Evolutionary conservation across 1,140 invertebrate species (phyloP).

Genomic region (Elysia chlorotica): DNA sequence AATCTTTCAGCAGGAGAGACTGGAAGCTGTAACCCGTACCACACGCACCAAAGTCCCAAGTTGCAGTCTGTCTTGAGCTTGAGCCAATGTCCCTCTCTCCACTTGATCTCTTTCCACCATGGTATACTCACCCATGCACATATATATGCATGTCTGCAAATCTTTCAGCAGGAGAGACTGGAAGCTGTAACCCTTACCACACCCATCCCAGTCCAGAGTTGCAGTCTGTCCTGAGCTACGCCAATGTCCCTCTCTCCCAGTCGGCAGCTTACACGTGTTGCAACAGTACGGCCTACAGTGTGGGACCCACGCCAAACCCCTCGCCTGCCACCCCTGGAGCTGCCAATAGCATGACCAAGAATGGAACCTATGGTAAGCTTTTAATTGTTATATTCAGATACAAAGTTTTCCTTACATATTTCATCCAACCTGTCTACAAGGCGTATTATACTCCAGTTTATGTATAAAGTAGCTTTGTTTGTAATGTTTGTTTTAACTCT

Average conservation of each 20-base stretch:
- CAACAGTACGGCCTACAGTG: slow-evolving; percentile 18
- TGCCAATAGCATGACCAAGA: not conserved
- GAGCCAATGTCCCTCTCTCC: no score
- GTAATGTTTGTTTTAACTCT: no score
- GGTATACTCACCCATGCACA: no score
- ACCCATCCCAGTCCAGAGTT: slow-evolving; percentile 22
- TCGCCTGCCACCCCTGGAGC: not conserved
- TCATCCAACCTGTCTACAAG: no score
- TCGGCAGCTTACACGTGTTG: slow-evolving; percentile 24
- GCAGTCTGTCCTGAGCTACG: slow-evolving; percentile 31
- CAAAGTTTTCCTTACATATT: not conserved
- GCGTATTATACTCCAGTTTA: not conserved
- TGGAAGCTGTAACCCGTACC: no score
- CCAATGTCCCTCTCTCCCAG: slow-evolving; percentile 28
- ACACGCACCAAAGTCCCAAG: no score
- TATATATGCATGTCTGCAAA: no score
- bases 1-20: no score
- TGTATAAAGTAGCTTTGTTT: no score
- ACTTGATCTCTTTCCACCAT: no score
- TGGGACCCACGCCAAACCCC: slow-evolving; percentile 9
- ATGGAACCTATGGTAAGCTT: not conserved
- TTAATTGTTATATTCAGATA: not conserved
- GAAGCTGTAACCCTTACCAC: not conserved
- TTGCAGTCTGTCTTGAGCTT: no score
- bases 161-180: no score